Percentiles rank a stretch among this genome's conserved stretches.
Conservation (phyloP, 2,797 vertebrate species). For the Taenioides sp. region DNA sequence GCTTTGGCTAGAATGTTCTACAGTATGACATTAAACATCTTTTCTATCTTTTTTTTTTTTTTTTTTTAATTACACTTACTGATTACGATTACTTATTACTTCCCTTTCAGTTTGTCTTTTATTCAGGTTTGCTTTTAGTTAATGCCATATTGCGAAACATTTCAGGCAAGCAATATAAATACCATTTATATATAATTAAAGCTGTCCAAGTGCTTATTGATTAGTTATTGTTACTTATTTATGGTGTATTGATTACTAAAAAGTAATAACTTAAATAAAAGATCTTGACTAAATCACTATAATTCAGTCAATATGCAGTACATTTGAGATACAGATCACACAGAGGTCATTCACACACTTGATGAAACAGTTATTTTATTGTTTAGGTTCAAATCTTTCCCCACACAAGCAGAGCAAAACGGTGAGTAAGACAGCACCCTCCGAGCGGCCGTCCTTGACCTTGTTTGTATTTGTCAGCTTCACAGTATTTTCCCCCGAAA, state of each 20-base stretch:
- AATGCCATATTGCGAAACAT: not conserved
- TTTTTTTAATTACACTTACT: too few species aligned
- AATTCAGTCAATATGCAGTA: not conserved
- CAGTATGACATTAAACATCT: not conserved
- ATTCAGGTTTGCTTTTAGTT: not conserved
- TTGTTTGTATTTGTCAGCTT: conserved; percentile 28
- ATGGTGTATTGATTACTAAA: too few species aligned
- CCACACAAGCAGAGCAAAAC: not conserved
- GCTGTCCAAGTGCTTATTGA: too few species aligned
- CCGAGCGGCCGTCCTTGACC: conserved; percentile 53
- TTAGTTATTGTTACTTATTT: too few species aligned
- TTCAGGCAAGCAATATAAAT: too few species aligned
- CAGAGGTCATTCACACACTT: not conserved
- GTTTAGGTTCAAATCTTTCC: conserved; percentile 1
- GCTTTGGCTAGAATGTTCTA: not conserved
- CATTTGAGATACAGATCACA: not conserved
- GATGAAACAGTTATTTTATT: not conserved
- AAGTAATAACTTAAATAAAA: too few species aligned
- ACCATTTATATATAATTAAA: too few species aligned
- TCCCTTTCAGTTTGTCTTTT: too few species aligned
- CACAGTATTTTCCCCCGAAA: conserved; percentile 26
- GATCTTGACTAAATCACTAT: not conserved
- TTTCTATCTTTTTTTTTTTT: too few species aligned
- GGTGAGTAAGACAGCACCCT: conserved; percentile 8
- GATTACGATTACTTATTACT: too few species aligned